phyloP scores from a whole-genome alignment of 2,797 vertebrate genomes.

The Setipinna tenuifilis region DNA sequence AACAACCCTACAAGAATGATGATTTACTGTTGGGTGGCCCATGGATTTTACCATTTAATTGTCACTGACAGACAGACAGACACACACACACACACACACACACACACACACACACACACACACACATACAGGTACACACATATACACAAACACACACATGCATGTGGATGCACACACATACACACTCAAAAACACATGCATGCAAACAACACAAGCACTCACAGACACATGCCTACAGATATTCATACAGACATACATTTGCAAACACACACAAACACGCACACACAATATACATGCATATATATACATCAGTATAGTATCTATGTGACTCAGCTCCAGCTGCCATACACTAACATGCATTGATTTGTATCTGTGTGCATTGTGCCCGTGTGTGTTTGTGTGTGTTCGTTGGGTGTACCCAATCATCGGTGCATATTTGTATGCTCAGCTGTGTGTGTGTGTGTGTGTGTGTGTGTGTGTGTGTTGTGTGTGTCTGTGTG shows the following conservation, averaged over 20 bases:
- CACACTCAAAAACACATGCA: neutral
- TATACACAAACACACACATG: neutral
- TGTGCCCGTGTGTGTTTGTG: too few species aligned
- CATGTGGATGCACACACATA: too few species aligned
- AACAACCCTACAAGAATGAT: neutral
- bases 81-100: slow-evolving; percentile 7
- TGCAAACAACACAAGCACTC: neutral
- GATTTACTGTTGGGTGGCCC: too few species aligned
- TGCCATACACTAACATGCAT: too few species aligned
- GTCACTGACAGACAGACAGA: neutral
- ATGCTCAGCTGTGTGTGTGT: neutral
- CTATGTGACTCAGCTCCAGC: too few species aligned
- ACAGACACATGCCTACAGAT: neutral
- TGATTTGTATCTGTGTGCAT: too few species aligned
- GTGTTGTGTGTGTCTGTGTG: slow-evolving; percentile 13
- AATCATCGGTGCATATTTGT: neutral
- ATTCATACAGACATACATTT: neutral
- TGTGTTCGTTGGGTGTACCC: too few species aligned
- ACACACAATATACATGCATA: too few species aligned
- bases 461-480: neutral
- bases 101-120: neutral
- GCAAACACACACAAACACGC: neutral
- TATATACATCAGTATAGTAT: too few species aligned
- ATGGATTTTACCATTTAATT: too few species aligned
- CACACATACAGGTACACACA: neutral